Percentiles rank a stretch among this genome's conserved stretches.
These are phyloP conservation scores for Falcaria lacertinaria DNA, from an alignment of 2,888 invertebrate genomes.

Conservation along the genomic window DNA sequence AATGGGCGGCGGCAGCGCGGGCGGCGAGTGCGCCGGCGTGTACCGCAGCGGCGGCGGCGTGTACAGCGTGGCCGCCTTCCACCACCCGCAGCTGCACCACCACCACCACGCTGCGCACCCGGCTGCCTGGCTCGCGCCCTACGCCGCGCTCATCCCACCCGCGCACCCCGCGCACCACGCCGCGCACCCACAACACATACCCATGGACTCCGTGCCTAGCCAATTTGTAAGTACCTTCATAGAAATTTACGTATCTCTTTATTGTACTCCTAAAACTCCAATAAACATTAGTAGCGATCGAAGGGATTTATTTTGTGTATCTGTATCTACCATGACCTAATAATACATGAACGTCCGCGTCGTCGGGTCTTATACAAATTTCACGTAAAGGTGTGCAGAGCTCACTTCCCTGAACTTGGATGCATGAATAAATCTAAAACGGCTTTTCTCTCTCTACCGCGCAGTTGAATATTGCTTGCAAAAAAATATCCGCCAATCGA, in stretches of 20 bases:
- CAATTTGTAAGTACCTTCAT: slow-evolving; percentile 64
- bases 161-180: slow-evolving; percentile 59
- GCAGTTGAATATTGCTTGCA: too few relatives aligned
- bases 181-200: slow-evolving; percentile 65
- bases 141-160: slow-evolving; percentile 66
- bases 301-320: too few relatives aligned
- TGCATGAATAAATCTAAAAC: too few relatives aligned
- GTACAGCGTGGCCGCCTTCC: slow-evolving; percentile 70
- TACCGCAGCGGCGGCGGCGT: slow-evolving; percentile 67
- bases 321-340: too few relatives aligned
- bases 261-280: too few relatives aligned
- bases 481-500: too few relatives aligned
- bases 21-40: slow-evolving; percentile 63
- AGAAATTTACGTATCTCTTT: slow-evolving; percentile 1
- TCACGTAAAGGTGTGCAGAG: too few relatives aligned
- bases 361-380: too few relatives aligned
- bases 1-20: slow-evolving; percentile 52
- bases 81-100: slow-evolving; percentile 67
- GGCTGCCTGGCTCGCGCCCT: slow-evolving; percentile 70
- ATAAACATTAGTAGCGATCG: too few relatives aligned
- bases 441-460: too few relatives aligned
- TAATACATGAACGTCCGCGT: too few relatives aligned
- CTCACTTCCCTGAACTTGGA: too few relatives aligned
- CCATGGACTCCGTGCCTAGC: slow-evolving; percentile 72
- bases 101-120: slow-evolving; percentile 66